phyloP scores from a whole-genome alignment of 2,113 vertebrate species.

The Butorides virescens region DNA sequence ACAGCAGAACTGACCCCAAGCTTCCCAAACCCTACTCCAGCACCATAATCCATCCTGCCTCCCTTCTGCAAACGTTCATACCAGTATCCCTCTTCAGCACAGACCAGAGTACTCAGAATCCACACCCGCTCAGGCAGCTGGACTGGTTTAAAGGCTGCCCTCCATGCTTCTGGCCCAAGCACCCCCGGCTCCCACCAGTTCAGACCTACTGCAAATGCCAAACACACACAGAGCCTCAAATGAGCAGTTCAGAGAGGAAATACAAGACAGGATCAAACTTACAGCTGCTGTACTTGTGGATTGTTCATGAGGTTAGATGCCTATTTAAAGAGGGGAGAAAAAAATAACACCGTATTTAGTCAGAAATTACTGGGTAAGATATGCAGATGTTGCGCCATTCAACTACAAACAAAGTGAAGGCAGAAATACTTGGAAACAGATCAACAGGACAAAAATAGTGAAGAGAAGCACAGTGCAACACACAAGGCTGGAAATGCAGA shows the following conservation, averaged over 20 bases:
- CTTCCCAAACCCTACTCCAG: neutral
- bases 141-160: neutral
- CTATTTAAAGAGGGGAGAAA: conserved; percentile 64
- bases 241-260: neutral
- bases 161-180: neutral
- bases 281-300: conserved; percentile 95
- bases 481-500: neutral
- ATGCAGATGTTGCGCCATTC: neutral
- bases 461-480: neutral
- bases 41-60: rapidly evolving
- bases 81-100: neutral
- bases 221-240: neutral
- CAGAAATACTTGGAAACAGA: neutral
- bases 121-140: neutral
- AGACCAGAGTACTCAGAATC: neutral
- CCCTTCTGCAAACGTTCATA: rapidly evolving
- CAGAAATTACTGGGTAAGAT: neutral
- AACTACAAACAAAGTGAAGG: neutral
- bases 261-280: conserved; percentile 57
- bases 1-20: neutral
- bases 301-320: conserved; percentile 95
- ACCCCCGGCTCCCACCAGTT: neutral
- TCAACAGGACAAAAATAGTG: neutral
- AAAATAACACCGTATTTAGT: neutral
- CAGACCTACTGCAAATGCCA: neutral